phyloP scores from a whole-genome alignment of 2,113 vertebrate species.

The Siniperca knerii region DNA sequence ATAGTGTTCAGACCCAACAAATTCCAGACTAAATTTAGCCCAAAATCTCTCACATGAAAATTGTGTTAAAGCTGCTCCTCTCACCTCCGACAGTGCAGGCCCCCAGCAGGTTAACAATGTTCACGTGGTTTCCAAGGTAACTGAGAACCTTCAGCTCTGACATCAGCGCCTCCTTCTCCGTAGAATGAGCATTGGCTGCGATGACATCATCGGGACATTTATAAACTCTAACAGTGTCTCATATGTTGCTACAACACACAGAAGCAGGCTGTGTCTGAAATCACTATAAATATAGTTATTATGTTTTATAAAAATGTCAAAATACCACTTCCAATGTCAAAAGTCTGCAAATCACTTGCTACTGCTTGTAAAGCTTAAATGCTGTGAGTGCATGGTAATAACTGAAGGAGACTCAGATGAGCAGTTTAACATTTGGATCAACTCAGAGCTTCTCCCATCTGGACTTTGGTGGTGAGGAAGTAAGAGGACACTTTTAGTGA shows the following conservation, averaged over 20 bases:
- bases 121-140: conserved; percentile 96
- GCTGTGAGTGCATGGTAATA: background rate
- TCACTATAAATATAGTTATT: background rate
- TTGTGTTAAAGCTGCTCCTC: background rate
- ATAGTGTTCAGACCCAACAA: background rate
- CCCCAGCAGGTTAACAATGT: conserved; percentile 95
- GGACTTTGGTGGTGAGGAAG: too few relatives aligned
- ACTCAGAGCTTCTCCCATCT: too few relatives aligned
- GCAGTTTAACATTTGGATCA: too few relatives aligned
- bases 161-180: conserved; percentile 96
- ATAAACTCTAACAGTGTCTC: conserved; percentile 33
- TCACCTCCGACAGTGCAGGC: conserved; percentile 95
- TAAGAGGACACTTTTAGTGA: too few relatives aligned
- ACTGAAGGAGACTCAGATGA: too few relatives aligned
- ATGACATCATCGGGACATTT: conserved; percentile 49
- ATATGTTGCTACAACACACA: background rate
- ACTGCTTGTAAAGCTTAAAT: background rate
- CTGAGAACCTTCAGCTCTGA: conserved; percentile 96
- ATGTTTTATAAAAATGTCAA: too few relatives aligned
- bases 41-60: background rate
- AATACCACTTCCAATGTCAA: too few relatives aligned
- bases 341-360: background rate
- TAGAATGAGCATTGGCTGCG: conserved; percentile 93
- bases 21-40: background rate
- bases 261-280: background rate